Conservation (phyloP, 2,113 vertebrate species). For the Pica pica region DNA sequence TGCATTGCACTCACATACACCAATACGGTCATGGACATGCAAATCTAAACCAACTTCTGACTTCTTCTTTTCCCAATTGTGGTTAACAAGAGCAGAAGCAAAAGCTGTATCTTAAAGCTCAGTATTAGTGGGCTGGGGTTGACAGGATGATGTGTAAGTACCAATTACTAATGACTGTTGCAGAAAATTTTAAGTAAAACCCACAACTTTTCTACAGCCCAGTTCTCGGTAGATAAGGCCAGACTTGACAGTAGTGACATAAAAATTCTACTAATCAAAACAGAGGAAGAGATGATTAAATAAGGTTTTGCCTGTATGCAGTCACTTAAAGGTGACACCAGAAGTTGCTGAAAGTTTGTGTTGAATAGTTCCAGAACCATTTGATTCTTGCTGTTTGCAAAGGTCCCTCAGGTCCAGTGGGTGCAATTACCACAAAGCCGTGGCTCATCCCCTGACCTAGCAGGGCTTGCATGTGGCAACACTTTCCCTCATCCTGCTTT, state of each 20-base stretch:
- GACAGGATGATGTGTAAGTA: background rate
- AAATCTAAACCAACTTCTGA: background rate
- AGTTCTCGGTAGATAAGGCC: background rate
- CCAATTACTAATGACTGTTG: background rate
- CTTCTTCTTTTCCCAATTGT: background rate
- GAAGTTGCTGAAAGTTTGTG: background rate
- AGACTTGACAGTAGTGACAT: background rate
- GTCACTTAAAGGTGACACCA: background rate
- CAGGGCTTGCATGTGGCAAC: background rate
- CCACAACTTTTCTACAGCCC: background rate
- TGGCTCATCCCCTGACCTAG: background rate
- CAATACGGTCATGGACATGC: background rate
- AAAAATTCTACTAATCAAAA: background rate
- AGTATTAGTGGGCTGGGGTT: background rate
- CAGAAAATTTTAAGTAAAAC: background rate
- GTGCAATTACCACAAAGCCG: background rate
- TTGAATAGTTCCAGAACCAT: background rate
- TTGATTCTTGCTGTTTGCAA: background rate
- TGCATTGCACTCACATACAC: background rate
- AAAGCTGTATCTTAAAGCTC: background rate
- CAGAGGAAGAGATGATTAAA: background rate
- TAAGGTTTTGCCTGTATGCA: background rate
- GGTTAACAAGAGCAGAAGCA: background rate
- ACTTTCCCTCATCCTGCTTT: background rate
- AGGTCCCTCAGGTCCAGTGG: background rate